Evolutionary conservation across 2,113 vertebrate species (phyloP).

Genomic region (Parus major): DNA sequence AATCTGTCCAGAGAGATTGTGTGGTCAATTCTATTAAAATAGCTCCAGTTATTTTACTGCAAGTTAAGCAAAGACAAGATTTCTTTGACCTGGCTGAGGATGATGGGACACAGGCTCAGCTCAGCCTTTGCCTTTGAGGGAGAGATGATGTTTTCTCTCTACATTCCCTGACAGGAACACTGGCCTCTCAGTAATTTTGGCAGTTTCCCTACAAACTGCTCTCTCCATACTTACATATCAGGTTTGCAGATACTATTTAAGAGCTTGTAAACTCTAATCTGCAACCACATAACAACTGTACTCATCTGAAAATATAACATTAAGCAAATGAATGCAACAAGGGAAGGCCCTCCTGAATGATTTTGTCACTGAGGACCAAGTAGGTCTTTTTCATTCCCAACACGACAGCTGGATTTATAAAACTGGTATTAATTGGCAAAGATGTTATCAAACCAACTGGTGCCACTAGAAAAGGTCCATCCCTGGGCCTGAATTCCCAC

Average conservation of each 20-base stretch:
- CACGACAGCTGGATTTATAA: not conserved
- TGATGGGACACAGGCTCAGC: not conserved
- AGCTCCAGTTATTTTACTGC: not conserved
- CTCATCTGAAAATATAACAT: not conserved
- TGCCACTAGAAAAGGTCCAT: not conserved
- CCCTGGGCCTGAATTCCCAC: not conserved
- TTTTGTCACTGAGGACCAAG: not conserved
- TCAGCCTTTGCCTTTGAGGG: not conserved
- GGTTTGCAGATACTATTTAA: not conserved
- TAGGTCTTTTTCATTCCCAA: not conserved
- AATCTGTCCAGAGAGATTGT: not conserved
- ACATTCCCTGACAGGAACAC: fast-evolving
- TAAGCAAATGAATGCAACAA: not conserved
- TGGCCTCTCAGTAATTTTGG: not conserved
- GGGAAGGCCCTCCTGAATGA: not conserved
- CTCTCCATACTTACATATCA: not conserved
- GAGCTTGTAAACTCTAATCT: not conserved
- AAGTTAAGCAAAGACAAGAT: not conserved
- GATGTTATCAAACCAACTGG: not conserved
- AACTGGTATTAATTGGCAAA: not conserved
- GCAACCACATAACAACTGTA: not conserved
- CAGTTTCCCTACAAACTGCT: not conserved
- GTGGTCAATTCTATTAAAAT: not conserved
- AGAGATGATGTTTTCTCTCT: not conserved
- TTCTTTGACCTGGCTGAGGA: not conserved